Percentiles rank a stretch among this genome's conserved stretches.
Conservation (phyloP, 2,888 invertebrate genomes). For the Pammene aurita region DNA sequence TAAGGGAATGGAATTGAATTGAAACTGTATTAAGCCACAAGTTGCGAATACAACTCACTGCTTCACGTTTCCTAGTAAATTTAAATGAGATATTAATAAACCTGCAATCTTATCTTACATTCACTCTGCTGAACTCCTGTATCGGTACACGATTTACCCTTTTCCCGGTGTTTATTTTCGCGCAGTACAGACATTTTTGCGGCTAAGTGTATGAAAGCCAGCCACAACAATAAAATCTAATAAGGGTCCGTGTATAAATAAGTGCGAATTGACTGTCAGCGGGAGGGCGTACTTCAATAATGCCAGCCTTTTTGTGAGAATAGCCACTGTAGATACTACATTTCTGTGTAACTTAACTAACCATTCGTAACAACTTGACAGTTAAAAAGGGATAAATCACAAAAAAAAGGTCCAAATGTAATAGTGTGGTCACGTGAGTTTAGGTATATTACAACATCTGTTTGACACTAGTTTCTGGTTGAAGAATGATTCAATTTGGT, state of each 20-base stretch:
- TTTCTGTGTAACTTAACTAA: neutral
- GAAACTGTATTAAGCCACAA: no score
- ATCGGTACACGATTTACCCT: conserved; percentile 11
- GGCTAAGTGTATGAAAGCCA: conserved; percentile 36
- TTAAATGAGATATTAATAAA: no score
- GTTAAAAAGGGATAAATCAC: no score
- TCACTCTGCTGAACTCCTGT: neutral
- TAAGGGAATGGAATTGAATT: no score
- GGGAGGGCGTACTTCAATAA: conserved; percentile 33
- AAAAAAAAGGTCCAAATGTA: no score
- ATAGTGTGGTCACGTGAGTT: no score
- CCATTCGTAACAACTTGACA: no score
- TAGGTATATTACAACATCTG: no score
- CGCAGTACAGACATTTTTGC: conserved; percentile 22
- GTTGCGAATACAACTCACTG: no score
- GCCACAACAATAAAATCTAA: conserved; percentile 42
- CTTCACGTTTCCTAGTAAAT: no score
- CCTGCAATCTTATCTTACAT: neutral
- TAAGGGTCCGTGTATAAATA: conserved; percentile 40
- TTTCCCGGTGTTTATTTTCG: neutral
- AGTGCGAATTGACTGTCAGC: conserved; percentile 41
- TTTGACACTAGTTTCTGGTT: no score
- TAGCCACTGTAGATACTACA: conserved; percentile 18
- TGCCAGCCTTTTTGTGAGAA: conserved; percentile 25
- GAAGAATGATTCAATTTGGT: no score